phyloP scores from a whole-genome alignment of 2,888 invertebrate genomes.

The Sminthurides aquaticus region DNA sequence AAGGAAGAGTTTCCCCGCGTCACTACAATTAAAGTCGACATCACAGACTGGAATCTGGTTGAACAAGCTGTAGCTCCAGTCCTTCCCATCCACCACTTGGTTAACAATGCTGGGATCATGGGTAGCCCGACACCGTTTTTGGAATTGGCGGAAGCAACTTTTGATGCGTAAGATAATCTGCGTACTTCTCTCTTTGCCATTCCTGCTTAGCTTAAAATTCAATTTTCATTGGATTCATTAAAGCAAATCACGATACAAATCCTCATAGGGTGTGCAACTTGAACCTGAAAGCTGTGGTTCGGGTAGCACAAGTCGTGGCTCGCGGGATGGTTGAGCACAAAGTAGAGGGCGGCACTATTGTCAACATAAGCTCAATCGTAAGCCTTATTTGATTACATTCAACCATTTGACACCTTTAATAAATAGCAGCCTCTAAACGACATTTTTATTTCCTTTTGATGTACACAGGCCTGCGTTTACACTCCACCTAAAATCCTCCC shows the following conservation, averaged over 20 bases:
- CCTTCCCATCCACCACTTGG: neutral
- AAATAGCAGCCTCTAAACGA: too few species aligned
- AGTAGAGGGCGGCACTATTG: neutral
- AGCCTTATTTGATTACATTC: too few species aligned
- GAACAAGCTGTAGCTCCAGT: neutral
- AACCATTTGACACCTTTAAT: too few species aligned
- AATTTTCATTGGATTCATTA: too few species aligned
- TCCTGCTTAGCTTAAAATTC: too few species aligned
- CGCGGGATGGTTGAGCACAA: neutral
- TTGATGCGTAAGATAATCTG: neutral
- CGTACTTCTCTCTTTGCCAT: too few species aligned
- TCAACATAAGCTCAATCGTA: neutral
- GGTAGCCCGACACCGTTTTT: neutral
- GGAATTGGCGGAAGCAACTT: neutral
- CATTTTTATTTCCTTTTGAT: too few species aligned
- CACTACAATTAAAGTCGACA: neutral
- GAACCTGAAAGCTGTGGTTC: neutral
- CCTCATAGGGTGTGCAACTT: neutral
- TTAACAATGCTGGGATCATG: neutral
- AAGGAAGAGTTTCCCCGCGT: neutral
- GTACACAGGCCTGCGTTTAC: too few species aligned
- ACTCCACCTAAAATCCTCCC: neutral
- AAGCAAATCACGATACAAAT: too few species aligned
- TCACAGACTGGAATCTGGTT: neutral
- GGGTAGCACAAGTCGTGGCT: neutral